These are phyloP conservation scores for Enteromius paludinosus DNA, from an alignment of 2,797 vertebrate species.

Conservation along the genomic window DNA sequence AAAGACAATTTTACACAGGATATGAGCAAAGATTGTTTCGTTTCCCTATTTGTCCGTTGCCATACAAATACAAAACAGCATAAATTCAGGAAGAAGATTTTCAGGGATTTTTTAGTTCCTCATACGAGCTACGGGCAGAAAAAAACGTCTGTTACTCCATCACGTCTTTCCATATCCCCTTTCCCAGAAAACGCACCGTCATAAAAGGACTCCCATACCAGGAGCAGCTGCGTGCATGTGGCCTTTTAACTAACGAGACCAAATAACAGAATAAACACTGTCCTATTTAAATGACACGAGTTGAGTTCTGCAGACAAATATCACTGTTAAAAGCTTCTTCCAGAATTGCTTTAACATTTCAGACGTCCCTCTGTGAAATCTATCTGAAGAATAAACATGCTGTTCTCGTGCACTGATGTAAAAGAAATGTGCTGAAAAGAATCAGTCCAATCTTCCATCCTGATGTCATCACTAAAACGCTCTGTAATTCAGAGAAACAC, in stretches of 20 bases:
- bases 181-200: constrained; percentile 17
- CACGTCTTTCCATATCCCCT: constrained; percentile 18
- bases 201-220: constrained; percentile 34
- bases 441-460: not conserved
- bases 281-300: constrained; percentile 6
- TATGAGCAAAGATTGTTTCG: constrained; percentile 1
- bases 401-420: not conserved
- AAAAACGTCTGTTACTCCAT: constrained; percentile 6
- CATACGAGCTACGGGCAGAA: not conserved
- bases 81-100: constrained; percentile 16
- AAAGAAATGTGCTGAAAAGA: constrained; percentile 1
- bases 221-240: constrained; percentile 27
- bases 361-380: not conserved
- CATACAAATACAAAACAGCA: not conserved
- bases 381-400: not conserved
- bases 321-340: not conserved
- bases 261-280: constrained; percentile 29
- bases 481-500: constrained; percentile 24
- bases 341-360: not conserved
- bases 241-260: constrained; percentile 41
- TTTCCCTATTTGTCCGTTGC: not conserved
- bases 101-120: not conserved
- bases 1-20: constrained; percentile 12
- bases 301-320: constrained; percentile 10
- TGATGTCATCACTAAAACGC: not conserved